Base-by-base conservation (phyloP, 2,888 invertebrate species). In the Cephus pygmeus region DNA sequence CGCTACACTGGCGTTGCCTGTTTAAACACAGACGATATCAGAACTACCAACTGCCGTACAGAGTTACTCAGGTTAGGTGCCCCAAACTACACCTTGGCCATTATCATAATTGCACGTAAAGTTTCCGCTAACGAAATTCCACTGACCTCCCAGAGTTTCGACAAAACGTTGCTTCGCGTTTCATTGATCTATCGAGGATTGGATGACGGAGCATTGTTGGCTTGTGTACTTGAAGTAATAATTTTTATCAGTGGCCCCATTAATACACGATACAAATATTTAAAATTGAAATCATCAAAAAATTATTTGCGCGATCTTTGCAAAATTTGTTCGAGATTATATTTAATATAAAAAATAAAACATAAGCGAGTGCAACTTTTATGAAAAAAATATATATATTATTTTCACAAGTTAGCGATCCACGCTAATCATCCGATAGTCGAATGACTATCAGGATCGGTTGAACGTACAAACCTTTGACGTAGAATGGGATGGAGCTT, bases 21-120 rank as follows among this genome's bases (percentile, higher is more conserved):
- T 91, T 91, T 91, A 90, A 91, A 91, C 91, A 91, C 89, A 90
- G 91, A 89, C 91, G 91, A 89, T 91, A 91, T 90, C 89, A 89
- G 89, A 90, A 90, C 89, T 89, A 88, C 87, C 87, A 89, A 89
- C 90, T 88, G 86, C 83, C 84, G 86, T 85, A 84, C 86, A 83
- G 85, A 87, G 87, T 86, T 68, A 79, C 33, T 73, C 30, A 77
- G 80, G 81, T 80, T 82, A 81, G 81, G 83, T 86, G 85, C 84
- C 85, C 86, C 84, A 84, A 82, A 85, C 86, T 85, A 85, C 84
- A 77, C 78, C 69, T 81, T 82, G 85, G 86, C 88, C 87, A 90
- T 91, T 90, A 91, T 90, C 90, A 90, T 90, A 91, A 91, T 91
- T 90, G 87, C 87, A 85, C 86, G 85, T 81, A 77, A 82, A 83